Base-by-base conservation (phyloP, 2,888 invertebrate genomes). In the Brenthis ino region DNA sequence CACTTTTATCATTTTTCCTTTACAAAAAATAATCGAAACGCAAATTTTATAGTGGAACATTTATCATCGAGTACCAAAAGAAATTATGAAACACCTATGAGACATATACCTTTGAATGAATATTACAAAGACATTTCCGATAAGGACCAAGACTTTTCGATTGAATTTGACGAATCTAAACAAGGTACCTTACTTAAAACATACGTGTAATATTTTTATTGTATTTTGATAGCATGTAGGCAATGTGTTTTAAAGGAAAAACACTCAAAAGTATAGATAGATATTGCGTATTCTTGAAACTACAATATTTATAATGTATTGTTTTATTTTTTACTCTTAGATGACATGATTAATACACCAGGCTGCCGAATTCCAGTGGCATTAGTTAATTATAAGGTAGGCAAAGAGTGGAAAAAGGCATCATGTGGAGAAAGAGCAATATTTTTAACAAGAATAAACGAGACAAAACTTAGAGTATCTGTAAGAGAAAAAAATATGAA, bases 351-450 rank as follows among this genome's bases (percentile, higher is more conserved):
- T 57, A 72, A 85, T 56, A 89, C 87, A 11, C 77, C 79, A 1
- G 90, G 90, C 2, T 91, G 91, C 72, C 80, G 84, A 79, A 91
- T 91, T 69, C 91, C 91, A 1, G 47, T 84, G 55, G 68, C 75
- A 16, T 74, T 82, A 72, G 72, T 88, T 8, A 67, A 82, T 43
- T 90, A 86, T 66, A 72, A 79, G 67, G 57, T 76, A 55, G 74
- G 68, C 66, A 75, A 74, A 50, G 64, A 54, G 33, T 78, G 74
- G 69, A 79, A 76, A 20, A 58, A 61, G 3, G 61, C 70, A 6
- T 76, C 74, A 0, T 91, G 91, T 74, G 89, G 87, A 8, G 80
- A 78, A 74, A 79, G 91, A 68, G 85, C 87, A 1, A 82, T 91
- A 3, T 86, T 82, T 75, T 70, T 91, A 37, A 82, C 80, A 72